These are phyloP conservation scores for Bradypodion ventrale DNA, from an alignment of 2,797 vertebrate species.

Conservation along the genomic window DNA sequence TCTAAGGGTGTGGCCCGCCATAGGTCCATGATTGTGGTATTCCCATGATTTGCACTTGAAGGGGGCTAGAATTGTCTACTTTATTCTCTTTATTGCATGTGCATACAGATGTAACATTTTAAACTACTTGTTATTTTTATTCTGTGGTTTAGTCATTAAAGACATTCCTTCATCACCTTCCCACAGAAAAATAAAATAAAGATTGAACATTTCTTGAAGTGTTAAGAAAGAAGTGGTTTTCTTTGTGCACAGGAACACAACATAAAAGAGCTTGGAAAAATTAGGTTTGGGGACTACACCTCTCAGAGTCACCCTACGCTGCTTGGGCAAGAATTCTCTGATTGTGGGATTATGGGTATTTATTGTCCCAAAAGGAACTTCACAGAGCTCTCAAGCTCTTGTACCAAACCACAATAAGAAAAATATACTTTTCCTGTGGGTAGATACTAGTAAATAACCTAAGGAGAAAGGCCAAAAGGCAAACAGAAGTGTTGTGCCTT, in stretches of 20 bases:
- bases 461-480: background rate
- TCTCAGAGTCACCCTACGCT: background rate
- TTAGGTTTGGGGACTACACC: background rate
- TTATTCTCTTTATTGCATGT: background rate
- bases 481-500: background rate
- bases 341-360: background rate
- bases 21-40: too few species aligned
- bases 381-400: background rate
- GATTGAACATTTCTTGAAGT: background rate
- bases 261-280: too few species aligned
- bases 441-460: background rate
- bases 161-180: background rate
- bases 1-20: too few species aligned
- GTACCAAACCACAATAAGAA: background rate
- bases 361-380: background rate
- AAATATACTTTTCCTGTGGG: background rate
- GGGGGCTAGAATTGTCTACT: background rate
- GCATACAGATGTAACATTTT: background rate
- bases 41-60: too few species aligned
- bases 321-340: background rate
- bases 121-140: background rate
- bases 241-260: too few species aligned
- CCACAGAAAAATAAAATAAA: background rate
- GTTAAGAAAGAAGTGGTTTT: background rate
- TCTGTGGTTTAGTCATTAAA: background rate